Base-by-base conservation (phyloP, 2,113 vertebrate species). In the Rallus limicola region DNA sequence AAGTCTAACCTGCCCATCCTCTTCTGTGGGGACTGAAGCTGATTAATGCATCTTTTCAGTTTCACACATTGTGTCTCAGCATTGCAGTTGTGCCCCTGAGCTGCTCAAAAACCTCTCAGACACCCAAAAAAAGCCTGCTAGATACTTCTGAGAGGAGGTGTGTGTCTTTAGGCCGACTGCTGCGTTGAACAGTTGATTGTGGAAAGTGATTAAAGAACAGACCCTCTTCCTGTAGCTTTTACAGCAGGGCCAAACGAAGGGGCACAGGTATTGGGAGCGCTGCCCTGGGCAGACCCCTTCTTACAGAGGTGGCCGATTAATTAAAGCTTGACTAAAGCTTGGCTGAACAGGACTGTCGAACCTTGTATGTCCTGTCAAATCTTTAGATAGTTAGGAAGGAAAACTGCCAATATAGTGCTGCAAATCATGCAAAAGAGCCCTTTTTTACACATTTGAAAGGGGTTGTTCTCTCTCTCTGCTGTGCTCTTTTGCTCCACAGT, bases 141-240 rank as follows among this genome's bases (percentile, higher is more conserved):
- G 95, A 79, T 98, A 95, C 95, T 98, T 98, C 92, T 60, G 92
- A 95, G 78, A 78, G 88, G 91, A 97, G 97, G 97, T 96, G 83
- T 97, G 97, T 98, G 97, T 98, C 97, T 96, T 97, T 82, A 95
- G 93, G 93, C 63, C 94, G 88, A 80, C 46, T 50, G 78, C 86
- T 79, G 96, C 89, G 86, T 79, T 95, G 95, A 71, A 63, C 95
- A 96, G 97, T 98, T 98, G 97, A 97, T 97, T 98, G 97, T 98
- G 93, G 96, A 93, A 95, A 95, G 97, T 96, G 98, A 97, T 97
- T 92, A 95, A 96, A 98, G 97, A 98, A 93, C 97, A 98, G 98
- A 97, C 95, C 97, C 93, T 97, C 97, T 98, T 98, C 97, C 98
- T 93, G 65, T 56, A 94, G 58, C 92, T 98, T 98, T 97, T 97